Evolutionary conservation across 2,888 invertebrate genomes (phyloP).

Genomic region (Drosophila engyochracea): DNA sequence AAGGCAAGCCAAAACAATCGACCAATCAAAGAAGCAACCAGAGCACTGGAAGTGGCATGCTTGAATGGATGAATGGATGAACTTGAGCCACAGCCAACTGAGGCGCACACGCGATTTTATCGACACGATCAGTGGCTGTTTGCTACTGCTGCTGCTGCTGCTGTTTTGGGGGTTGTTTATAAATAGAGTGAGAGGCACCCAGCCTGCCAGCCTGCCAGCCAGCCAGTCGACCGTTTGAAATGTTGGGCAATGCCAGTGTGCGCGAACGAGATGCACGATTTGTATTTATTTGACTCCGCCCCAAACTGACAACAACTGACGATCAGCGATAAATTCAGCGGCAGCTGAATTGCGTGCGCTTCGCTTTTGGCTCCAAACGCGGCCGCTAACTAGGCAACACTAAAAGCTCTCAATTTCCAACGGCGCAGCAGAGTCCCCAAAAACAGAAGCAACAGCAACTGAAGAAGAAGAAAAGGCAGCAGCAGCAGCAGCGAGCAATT

Average conservation of each 20-base stretch:
- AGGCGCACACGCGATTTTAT: constrained; percentile 28
- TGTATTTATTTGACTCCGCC: constrained; percentile 33
- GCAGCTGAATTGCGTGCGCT: constrained; percentile 15
- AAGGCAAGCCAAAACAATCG: constrained; percentile 3
- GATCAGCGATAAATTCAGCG: not conserved
- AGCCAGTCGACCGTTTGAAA: not conserved
- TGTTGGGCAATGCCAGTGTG: constrained; percentile 5
- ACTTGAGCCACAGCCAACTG: constrained; percentile 20
- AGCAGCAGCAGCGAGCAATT: constrained; percentile 12
- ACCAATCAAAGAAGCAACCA: constrained; percentile 33
- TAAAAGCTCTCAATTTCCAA: constrained; percentile 55
- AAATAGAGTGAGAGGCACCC: constrained; percentile 52
- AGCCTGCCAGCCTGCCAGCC: too few relatives aligned
- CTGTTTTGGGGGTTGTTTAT: constrained; percentile 66
- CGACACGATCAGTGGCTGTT: constrained; percentile 40
- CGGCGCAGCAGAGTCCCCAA: constrained; percentile 32
- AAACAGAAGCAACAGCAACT: constrained; percentile 4
- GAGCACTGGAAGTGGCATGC: not conserved
- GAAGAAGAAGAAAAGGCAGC: constrained; percentile 3
- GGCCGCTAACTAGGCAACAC: constrained; percentile 67
- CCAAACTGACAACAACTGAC: constrained; percentile 21
- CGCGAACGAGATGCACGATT: constrained; percentile 15
- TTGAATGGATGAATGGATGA: not conserved
- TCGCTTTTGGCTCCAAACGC: constrained; percentile 41
- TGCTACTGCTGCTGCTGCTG: constrained; percentile 14